Evolutionary conservation across 2,888 invertebrate species (phyloP), one percentile per base, ranked within the genome.

Genomic region (Cheiracanthium punctorium): DNA sequence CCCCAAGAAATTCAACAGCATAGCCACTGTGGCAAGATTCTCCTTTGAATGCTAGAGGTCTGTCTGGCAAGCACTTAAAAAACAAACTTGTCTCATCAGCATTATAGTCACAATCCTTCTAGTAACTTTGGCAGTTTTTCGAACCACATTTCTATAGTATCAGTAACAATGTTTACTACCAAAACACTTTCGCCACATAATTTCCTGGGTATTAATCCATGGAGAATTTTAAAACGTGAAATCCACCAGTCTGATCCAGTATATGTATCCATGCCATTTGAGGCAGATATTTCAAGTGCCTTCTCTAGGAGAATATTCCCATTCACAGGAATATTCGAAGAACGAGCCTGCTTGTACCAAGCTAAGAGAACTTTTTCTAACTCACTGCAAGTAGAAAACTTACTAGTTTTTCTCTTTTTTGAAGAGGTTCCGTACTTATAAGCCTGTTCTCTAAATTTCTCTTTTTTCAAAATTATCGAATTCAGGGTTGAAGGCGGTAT

Each of bases 211-310:
- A 37, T 32, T 0, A 69, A 32, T 32, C 69, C 69, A 69, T n/a
- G 69, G 1, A 30, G 32, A n/a, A 32, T 20, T 69, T n/a, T n/a
- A n/a, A n/a, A n/a, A n/a, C n/a, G 30, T 1, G 69, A n/a, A 17
- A 69, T 32, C 69, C 69, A 69, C 5, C 69, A 30, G 17, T 69
- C 32, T 17, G 69, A 69, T 0, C 32, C 69, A n/a, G 30, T n/a
- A 32, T 32, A 69, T 17, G 29, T 29, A 5, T 14, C 8, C 2
- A 69, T 32, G 17, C 32, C 32, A 69, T 32, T 29, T 17, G 14
- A 14, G 2, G 32, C 30, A 32, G 69, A 30, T 17, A 69, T 69
- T 32, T 33, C 32, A 17, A 17, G 29, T 30, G 69, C 69, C 29
- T 69, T 69, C 32, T 29, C 69, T 29, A 17, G 20, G 0, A 69